Base-by-base conservation (phyloP, 2,888 invertebrate genomes). In the Acanthopleura granulata region DNA sequence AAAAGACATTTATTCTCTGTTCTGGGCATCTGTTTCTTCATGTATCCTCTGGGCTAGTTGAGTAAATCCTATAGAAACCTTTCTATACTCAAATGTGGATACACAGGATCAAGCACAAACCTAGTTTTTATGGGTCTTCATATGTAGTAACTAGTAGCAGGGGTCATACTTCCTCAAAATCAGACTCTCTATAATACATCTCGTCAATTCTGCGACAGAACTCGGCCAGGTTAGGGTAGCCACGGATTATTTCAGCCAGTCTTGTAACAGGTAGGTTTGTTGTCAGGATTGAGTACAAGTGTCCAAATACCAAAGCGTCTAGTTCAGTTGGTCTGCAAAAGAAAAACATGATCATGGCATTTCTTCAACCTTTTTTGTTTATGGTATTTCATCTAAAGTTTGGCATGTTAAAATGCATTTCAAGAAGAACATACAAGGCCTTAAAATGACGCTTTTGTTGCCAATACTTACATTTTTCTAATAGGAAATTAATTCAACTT, bases 261-360 rank as follows among this genome's bases (percentile, higher is more conserved):
- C 93, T 93, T 81, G 94, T 94, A 87, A 95, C 95, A 0, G 97
- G 96, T 62, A 98, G 92, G 1, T 95, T 93, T 9, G 97, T 97
- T 12, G 98, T 98, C 77, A 98, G 92, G 82, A 99, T 94, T 0
- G 97, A 95, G 91, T 95, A 99, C n/a, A 99, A 93, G 91, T 99
- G 99, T 0, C 98, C 99, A 92, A 98, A 99, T 0, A 97, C 96
- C 51, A 99, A 91, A 0, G 98, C 98, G 91, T 99, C 99, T 79
- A 98, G 92, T 91, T 99, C 98, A 49, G 97, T 97, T 0, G 98
- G 97, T 74, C 96, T 96, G 71, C 4, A 40, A 40, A 40, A 3
- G 9, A 40, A 40, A 40, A 40, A 40, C 40, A 40, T 6, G 40
- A 40, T 40, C 4, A 40, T n/a, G n/a, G n/a, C n/a, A n/a, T n/a